Evolutionary conservation across 1,140 invertebrate species (phyloP).

Genomic region (Homalodisca vitripennis): DNA sequence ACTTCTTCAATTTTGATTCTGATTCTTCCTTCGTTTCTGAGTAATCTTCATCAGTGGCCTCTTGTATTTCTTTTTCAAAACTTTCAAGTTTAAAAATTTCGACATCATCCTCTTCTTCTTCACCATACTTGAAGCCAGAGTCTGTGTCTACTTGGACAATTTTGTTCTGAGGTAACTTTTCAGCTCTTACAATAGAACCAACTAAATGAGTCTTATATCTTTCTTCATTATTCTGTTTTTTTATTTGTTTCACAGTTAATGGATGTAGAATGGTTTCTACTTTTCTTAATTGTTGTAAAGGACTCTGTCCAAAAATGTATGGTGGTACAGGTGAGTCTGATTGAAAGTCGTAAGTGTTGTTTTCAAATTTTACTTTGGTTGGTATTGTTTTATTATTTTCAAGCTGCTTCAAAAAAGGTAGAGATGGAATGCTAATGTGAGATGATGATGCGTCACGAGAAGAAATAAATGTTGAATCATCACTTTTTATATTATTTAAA

Average conservation of each 20-base stretch:
- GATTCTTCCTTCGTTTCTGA: slow-evolving; percentile 39
- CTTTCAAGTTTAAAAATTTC: slow-evolving; percentile 52
- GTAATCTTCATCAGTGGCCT: slow-evolving; percentile 31
- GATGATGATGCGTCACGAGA: neutral
- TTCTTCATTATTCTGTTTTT: neutral
- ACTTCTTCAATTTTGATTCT: neutral
- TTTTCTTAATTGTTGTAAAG: neutral
- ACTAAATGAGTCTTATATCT: neutral
- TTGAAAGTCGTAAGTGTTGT: neutral
- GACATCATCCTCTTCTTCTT: slow-evolving; percentile 50
- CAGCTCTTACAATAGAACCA: slow-evolving; percentile 11
- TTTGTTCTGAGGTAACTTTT: slow-evolving; percentile 37
- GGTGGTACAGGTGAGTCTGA: neutral
- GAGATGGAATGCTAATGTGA: neutral
- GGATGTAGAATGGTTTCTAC: neutral
- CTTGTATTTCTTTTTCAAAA: slow-evolving; percentile 14
- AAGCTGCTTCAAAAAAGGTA: neutral
- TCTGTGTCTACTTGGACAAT: slow-evolving; percentile 22
- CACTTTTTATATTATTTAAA: neutral
- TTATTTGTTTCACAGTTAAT: neutral
- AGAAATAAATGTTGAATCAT: neutral
- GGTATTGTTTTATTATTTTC: neutral
- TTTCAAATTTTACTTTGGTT: neutral
- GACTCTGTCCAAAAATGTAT: neutral
- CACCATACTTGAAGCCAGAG: slow-evolving; percentile 40